Evolutionary conservation across 2,888 invertebrate species (phyloP).

Genomic region (Aporophyla nigra): DNA sequence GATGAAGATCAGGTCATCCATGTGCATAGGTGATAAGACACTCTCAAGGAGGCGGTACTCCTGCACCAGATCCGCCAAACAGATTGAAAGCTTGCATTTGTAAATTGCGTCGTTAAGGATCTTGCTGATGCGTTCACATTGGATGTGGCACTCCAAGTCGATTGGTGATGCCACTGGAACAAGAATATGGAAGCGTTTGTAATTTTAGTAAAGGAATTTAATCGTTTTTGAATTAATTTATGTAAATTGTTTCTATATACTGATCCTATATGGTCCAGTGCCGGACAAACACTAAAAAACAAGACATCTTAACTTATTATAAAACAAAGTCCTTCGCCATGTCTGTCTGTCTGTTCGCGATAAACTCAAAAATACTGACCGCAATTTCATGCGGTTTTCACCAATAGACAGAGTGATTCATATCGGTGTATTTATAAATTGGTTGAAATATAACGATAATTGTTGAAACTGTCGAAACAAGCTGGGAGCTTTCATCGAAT

Average conservation of each 20-base stretch:
- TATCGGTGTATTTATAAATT: too few species aligned
- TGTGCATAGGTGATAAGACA: slow-evolving; percentile 77
- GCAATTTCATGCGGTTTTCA: too few species aligned
- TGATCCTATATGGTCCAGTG: background rate
- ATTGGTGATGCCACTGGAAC: slow-evolving; percentile 82
- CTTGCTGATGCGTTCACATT: slow-evolving; percentile 89
- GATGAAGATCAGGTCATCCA: slow-evolving; percentile 85
- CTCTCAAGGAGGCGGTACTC: slow-evolving; percentile 80
- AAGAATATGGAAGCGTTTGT: background rate
- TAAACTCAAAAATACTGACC: too few species aligned
- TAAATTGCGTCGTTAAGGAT: slow-evolving; percentile 88
- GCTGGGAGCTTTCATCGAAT: background rate
- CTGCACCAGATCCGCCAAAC: slow-evolving; percentile 81
- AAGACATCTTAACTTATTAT: too few species aligned
- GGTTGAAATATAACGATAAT: too few species aligned
- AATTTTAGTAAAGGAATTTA: background rate
- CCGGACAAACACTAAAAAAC: background rate
- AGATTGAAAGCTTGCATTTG: slow-evolving; percentile 86
- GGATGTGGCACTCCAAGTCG: slow-evolving; percentile 89
- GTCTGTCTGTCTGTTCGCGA: too few species aligned
- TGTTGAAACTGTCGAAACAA: too few species aligned
- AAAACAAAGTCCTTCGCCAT: too few species aligned
- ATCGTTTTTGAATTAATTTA: background rate
- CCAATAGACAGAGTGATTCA: too few species aligned
- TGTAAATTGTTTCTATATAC: background rate